phyloP scores from a whole-genome alignment of 2,113 vertebrate genomes.

The Calypte anna region DNA sequence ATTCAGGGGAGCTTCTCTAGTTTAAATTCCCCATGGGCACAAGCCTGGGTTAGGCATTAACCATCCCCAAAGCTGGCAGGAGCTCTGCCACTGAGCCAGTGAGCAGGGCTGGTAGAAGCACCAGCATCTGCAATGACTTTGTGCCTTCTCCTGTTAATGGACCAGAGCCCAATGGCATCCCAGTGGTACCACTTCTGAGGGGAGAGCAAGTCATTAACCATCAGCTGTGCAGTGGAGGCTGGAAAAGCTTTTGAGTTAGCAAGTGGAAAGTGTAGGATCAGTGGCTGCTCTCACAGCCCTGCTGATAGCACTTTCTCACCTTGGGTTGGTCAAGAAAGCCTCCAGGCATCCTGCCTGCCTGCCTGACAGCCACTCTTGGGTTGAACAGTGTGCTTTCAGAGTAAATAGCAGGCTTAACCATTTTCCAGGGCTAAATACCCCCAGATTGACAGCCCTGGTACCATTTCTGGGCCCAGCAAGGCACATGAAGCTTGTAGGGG shows the following conservation, averaged over 20 bases:
- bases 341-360: fast-evolving
- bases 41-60: not conserved
- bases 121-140: not conserved
- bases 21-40: not conserved
- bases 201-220: not conserved
- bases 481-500: not conserved
- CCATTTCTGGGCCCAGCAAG: not conserved
- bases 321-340: not conserved
- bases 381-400: not conserved
- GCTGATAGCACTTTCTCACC: not conserved
- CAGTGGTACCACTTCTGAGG: not conserved
- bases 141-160: not conserved
- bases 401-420: not conserved
- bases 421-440: not conserved
- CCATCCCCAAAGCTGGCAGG: not conserved
- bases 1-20: not conserved
- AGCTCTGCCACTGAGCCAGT: not conserved
- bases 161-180: not conserved
- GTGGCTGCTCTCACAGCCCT: not conserved
- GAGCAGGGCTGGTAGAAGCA: not conserved
- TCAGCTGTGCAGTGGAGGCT: fast-evolving
- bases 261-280: not conserved
- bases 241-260: not conserved
- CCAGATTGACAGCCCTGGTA: not conserved
- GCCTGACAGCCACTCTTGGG: not conserved